phyloP scores from a whole-genome alignment of 2,797 vertebrate genomes.

The Parauchenoglanis ngamensis region DNA sequence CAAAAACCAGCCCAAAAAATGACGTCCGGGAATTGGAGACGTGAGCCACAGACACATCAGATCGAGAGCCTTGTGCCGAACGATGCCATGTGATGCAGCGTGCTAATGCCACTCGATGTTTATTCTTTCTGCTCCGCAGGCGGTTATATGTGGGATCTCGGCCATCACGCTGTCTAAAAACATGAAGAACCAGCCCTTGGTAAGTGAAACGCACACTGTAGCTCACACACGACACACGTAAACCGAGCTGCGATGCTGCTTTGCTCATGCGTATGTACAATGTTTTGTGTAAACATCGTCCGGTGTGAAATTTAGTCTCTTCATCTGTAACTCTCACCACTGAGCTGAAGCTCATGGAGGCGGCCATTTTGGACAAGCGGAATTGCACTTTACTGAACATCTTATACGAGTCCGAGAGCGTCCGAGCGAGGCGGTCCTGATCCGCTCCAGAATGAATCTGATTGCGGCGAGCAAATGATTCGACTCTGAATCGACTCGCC shows the following conservation, averaged over 20 bases:
- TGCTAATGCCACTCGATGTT: not conserved
- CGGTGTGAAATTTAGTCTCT: too few relatives aligned
- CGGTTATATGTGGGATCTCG: conserved; percentile 75
- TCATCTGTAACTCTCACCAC: too few relatives aligned
- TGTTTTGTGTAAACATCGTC: not conserved
- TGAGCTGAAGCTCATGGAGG: too few relatives aligned
- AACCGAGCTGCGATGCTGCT: not conserved
- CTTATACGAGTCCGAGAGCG: too few relatives aligned
- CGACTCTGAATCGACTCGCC: not conserved
- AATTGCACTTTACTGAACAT: too few relatives aligned
- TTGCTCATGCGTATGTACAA: not conserved
- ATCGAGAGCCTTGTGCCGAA: not conserved
- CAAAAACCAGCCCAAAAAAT: too few relatives aligned
- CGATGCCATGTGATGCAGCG: not conserved
- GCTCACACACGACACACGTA: not conserved
- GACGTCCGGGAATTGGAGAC: too few relatives aligned
- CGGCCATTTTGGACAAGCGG: too few relatives aligned
- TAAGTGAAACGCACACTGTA: conserved; percentile 62
- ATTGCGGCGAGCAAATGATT: not conserved
- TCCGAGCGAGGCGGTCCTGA: too few relatives aligned
- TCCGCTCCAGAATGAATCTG: too few relatives aligned
- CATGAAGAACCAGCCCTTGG: conserved; percentile 75
- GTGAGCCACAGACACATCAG: too few relatives aligned
- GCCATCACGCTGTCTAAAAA: conserved; percentile 85
- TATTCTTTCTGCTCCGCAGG: conserved; percentile 61